phyloP scores from a whole-genome alignment of 2,888 invertebrate species.

The Rosalia funebris region DNA sequence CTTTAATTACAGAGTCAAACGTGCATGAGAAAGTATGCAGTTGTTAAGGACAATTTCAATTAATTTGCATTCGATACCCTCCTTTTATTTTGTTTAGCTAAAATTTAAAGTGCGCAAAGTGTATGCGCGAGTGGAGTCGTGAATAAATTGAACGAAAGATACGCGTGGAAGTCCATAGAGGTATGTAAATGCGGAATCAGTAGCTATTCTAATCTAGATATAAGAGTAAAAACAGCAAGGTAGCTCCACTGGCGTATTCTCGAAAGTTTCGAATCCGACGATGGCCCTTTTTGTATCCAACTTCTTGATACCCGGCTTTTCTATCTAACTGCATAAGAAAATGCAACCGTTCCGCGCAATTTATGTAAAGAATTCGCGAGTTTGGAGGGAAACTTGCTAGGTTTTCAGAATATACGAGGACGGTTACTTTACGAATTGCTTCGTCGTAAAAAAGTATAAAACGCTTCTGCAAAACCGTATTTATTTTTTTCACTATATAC shows the following conservation, averaged over 20 bases:
- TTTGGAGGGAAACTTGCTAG: slow-evolving; percentile 52
- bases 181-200: slow-evolving; percentile 62
- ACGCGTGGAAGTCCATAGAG: slow-evolving; percentile 56
- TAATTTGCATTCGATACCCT: slow-evolving; percentile 60
- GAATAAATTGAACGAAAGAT: slow-evolving; percentile 55
- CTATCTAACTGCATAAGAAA: slow-evolving; percentile 54
- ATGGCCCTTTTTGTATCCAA: slow-evolving; percentile 27
- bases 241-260: slow-evolving; percentile 30
- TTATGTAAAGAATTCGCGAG: slow-evolving; percentile 57
- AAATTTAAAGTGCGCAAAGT: slow-evolving; percentile 59
- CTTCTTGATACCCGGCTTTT: slow-evolving; percentile 38
- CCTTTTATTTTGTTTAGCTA: slow-evolving; percentile 55
- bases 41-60: slow-evolving; percentile 61
- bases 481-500: slow-evolving; percentile 44
- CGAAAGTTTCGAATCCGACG: slow-evolving; percentile 28
- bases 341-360: slow-evolving; percentile 57
- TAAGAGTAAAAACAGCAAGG: slow-evolving; percentile 42
- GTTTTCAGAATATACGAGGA: slow-evolving; percentile 53
- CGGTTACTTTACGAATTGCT: slow-evolving; percentile 58
- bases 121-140: slow-evolving; percentile 52
- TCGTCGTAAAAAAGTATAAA: slow-evolving; percentile 47
- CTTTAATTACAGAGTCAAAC: slow-evolving; percentile 53
- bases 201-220: slow-evolving; percentile 61
- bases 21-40: slow-evolving; percentile 55
- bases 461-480: slow-evolving; percentile 45